Base-by-base conservation (phyloP, 2,113 vertebrate species). In the Gulo gulo region DNA sequence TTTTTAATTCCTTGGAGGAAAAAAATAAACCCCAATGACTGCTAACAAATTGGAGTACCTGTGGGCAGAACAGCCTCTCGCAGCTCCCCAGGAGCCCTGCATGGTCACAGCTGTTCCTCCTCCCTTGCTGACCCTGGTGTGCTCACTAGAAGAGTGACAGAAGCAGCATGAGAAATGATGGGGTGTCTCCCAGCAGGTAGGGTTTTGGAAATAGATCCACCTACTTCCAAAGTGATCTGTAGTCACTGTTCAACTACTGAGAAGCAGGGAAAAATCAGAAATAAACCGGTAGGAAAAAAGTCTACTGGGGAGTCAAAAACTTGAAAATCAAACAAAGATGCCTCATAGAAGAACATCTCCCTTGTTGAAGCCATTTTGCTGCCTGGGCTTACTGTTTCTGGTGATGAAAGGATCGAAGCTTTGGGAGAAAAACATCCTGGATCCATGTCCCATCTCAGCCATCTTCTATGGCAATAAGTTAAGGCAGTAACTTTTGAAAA, bases 121-220 rank as follows among this genome's bases (percentile, higher is more conserved):
- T 91, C 9, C 52, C 76, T 42, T 45, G 21, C 0, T 11, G 1
- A 16, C 71, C 12, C 26, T 20, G 13, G 23, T 15, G 14, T 34
- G 74, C 59, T 92, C 50, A 67, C 61, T 31, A 52, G 34, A 42
- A 18, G 57, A 92, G 1, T 31, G 50, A 59, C 69, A 96, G 84
- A 85, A 83, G 84, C 80, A 92, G 78, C 78, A 2, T 18, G 57
- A 95, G 67, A 96, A 85, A 71, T 23, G 82, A 85, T 2, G n/a
- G 65, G 31, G 69, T 92, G 26, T 74, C 39, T 82, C 95, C 36
- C 91, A 97, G 95, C 81, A 97, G 91, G 94, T 23, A 94, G 73
- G 83, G 13, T 11, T 96, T 92, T 65, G 42, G 65, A 97, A 97
- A 98, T 93, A 98, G 91, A 95, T 86, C 63, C 18, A 6, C 96